Evolutionary conservation across 2,113 vertebrate species (phyloP).

Genomic region (Coregonus clupeaformis): DNA sequence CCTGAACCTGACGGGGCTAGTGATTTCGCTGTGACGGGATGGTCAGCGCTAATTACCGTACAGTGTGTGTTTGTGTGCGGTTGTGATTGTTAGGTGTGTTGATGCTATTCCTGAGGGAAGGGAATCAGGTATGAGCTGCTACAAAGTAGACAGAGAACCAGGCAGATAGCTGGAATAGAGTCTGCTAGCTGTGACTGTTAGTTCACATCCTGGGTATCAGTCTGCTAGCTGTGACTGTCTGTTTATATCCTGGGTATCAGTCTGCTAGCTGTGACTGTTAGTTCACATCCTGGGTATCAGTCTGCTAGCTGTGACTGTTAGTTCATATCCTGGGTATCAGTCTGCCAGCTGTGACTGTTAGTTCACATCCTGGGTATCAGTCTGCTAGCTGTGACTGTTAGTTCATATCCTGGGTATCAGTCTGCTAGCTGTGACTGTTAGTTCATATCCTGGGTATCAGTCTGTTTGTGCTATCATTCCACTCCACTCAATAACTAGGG

Average conservation of each 20-base stretch:
- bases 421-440: background rate
- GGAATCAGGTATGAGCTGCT: background rate
- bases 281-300: no score
- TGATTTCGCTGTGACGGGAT: background rate
- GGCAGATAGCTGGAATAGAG: background rate
- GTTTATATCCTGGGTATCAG: no score
- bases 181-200: background rate
- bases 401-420: no score
- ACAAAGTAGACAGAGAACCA: background rate
- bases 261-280: no score
- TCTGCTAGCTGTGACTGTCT: no score
- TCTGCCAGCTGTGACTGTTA: no score
- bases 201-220: background rate
- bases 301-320: no score
- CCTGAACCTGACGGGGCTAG: slow-evolving; percentile 37
- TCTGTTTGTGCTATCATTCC: no score
- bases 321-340: no score
- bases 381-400: background rate
- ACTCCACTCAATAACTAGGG: no score
- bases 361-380: background rate
- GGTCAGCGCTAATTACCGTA: slow-evolving; percentile 48
- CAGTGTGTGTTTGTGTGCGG: slow-evolving; percentile 23
- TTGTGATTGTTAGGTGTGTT: background rate
- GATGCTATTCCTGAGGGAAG: background rate
- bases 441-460: background rate